Conservation (phyloP, 2,888 invertebrate genomes). For the Mantis religiosa region DNA sequence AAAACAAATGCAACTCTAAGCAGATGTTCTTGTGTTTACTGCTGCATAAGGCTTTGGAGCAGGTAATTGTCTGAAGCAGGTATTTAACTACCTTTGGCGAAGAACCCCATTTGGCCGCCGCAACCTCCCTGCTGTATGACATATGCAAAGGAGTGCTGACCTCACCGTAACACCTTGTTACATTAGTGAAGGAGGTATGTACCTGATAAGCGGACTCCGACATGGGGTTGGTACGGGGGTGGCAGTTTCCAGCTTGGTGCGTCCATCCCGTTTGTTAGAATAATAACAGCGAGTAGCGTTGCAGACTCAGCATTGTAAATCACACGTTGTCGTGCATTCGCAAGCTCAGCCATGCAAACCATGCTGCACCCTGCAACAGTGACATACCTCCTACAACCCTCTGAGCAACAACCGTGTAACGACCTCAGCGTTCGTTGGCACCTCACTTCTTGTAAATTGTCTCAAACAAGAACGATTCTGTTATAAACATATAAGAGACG, state of each 20-base stretch:
- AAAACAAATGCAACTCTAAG: too few relatives aligned
- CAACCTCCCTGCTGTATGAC: not conserved
- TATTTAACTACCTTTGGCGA: not conserved
- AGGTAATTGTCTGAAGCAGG: too few relatives aligned
- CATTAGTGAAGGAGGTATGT: not conserved
- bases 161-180: not conserved
- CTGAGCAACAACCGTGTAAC: not conserved
- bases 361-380: not conserved
- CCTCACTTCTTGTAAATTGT: too few relatives aligned
- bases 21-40: too few relatives aligned
- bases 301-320: not conserved
- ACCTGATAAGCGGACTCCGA: not conserved
- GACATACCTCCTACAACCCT: not conserved
- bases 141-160: not conserved
- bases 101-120: not conserved
- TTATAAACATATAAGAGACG: too few relatives aligned
- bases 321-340: not conserved
- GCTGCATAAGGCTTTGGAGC: too few relatives aligned
- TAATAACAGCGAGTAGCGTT: not conserved
- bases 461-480: too few relatives aligned
- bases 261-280: conserved; percentile 7
- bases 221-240: not conserved
- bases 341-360: not conserved
- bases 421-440: too few relatives aligned
- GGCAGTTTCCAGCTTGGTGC: conserved; percentile 1